Conservation (phyloP, 2,888 invertebrate species). For the Fissipunctia ypsillon region DNA sequence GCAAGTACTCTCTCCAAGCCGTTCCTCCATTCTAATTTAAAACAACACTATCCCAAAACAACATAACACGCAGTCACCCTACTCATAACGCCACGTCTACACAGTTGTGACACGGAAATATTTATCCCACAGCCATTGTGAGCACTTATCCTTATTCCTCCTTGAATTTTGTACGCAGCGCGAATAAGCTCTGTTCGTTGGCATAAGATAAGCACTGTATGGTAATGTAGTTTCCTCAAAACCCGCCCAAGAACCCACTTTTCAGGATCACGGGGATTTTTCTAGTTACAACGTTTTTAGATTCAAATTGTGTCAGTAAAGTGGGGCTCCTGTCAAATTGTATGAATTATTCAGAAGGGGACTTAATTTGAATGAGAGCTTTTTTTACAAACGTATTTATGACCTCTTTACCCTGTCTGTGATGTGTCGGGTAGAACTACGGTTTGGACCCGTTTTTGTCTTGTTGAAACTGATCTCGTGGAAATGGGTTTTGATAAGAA, state of each 20-base stretch:
- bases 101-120: conserved; percentile 62
- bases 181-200: conserved; percentile 50
- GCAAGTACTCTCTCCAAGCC: background rate
- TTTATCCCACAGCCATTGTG: conserved; percentile 63
- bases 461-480: conserved; percentile 28
- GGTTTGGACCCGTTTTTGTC: conserved; percentile 1
- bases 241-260: conserved; percentile 51
- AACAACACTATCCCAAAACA: conserved; percentile 15
- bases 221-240: conserved; percentile 61
- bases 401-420: conserved; percentile 54
- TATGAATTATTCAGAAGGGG: conserved; percentile 66
- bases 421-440: conserved; percentile 27
- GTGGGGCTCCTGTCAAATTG: conserved; percentile 66
- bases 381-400: conserved; percentile 67
- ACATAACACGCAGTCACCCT: conserved; percentile 32
- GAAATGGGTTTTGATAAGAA: background rate
- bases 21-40: background rate
- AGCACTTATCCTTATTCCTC: conserved; percentile 65
- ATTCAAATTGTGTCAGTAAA: conserved; percentile 65
- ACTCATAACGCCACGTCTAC: conserved; percentile 54
- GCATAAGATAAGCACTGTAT: conserved; percentile 61
- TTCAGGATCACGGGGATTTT: conserved; percentile 63
- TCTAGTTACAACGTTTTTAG: conserved; percentile 65
- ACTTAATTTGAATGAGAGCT: conserved; percentile 70
- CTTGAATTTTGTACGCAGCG: conserved; percentile 66